Evolutionary conservation across 2,113 vertebrate species (phyloP).

Genomic region (Piliocolobus tephrosceles): DNA sequence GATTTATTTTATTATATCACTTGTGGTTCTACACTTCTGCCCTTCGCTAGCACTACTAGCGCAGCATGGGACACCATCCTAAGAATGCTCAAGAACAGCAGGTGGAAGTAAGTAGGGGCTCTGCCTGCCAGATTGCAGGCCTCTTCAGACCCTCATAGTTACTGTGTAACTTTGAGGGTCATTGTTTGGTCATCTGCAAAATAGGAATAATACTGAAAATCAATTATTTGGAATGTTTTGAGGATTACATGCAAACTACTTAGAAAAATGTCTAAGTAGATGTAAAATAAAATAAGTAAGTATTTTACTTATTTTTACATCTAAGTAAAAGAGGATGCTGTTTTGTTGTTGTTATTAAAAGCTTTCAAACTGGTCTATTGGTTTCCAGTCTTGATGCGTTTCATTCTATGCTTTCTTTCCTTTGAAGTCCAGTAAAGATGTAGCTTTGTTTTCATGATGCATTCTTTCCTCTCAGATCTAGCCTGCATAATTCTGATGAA

Average conservation of each 20-base stretch:
- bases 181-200: background rate
- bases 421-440: background rate
- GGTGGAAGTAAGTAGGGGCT: background rate
- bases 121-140: background rate
- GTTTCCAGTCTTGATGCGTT: background rate
- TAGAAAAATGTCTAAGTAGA: background rate
- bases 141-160: too few species aligned
- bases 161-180: background rate
- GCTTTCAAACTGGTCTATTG: background rate
- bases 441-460: background rate
- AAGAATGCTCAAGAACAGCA: background rate
- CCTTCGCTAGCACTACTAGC: background rate
- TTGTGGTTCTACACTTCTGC: background rate
- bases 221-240: background rate
- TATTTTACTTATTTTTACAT: too few species aligned
- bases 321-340: background rate
- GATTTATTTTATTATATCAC: background rate
- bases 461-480: background rate
- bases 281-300: too few species aligned
- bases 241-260: background rate
- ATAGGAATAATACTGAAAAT: background rate
- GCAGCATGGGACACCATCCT: accelerated
- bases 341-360: background rate
- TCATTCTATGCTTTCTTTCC: background rate
- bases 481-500: background rate